These are phyloP conservation scores for Hedychridium roseum DNA, from an alignment of 2,888 invertebrate species.

Conservation along the genomic window DNA sequence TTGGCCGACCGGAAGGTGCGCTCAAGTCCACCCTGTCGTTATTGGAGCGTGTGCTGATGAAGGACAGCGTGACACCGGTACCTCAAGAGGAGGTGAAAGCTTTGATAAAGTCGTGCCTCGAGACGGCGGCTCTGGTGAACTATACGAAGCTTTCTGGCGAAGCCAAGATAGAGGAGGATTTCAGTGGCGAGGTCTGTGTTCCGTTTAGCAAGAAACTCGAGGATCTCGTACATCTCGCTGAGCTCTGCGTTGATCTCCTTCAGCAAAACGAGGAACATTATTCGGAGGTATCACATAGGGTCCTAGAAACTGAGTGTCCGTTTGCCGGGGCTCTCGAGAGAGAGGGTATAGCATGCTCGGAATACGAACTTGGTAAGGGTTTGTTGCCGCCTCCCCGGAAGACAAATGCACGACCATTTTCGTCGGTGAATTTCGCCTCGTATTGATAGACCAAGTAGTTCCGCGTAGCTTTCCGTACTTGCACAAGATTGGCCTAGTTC, in stretches of 20 bases:
- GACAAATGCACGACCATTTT: slow-evolving; percentile 32
- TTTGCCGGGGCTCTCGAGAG: slow-evolving; percentile 44
- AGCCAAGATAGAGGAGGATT: slow-evolving; percentile 94
- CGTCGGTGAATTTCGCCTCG: slow-evolving; percentile 14
- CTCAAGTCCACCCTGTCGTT: slow-evolving; percentile 96
- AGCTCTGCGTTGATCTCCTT: slow-evolving; percentile 96
- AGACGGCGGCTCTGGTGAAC: slow-evolving; percentile 97
- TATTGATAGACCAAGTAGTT: slow-evolving; percentile 2
- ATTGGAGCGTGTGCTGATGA: slow-evolving; percentile 97
- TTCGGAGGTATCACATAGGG: slow-evolving; percentile 85
- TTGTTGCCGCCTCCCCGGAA: slow-evolving; percentile 53
- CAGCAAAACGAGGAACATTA: slow-evolving; percentile 99
- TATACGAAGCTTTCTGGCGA: slow-evolving; percentile 95
- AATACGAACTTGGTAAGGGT: slow-evolving; percentile 49
- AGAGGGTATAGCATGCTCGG: slow-evolving; percentile 41
- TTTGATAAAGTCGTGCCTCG: slow-evolving; percentile 96
- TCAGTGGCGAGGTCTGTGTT: slow-evolving; percentile 78
- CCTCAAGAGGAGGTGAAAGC: slow-evolving; percentile 94
- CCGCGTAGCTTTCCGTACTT: slow-evolving; percentile 9
- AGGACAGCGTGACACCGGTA: slow-evolving; percentile 97
- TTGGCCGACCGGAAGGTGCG: slow-evolving; percentile 98
- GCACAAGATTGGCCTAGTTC: slow-evolving; percentile 8
- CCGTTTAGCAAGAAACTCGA: slow-evolving; percentile 91
- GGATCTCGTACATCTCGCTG: slow-evolving; percentile 95
- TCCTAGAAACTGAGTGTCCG: slow-evolving; percentile 58